These are phyloP conservation scores for Drosophila koepferae DNA, from an alignment of 2,888 invertebrate species.

Conservation along the genomic window DNA sequence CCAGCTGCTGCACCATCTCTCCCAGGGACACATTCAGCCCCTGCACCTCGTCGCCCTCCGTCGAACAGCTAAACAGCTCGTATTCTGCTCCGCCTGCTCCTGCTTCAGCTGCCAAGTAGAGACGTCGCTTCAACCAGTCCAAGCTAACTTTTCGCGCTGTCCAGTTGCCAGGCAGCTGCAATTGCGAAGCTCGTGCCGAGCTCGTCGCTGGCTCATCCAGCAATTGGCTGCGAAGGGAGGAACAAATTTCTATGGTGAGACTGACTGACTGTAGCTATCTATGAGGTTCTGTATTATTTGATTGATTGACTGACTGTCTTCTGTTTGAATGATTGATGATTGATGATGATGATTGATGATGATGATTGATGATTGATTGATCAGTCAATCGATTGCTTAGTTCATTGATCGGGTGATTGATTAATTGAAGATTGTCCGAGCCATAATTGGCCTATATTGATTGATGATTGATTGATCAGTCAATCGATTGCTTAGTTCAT, in stretches of 20 bases:
- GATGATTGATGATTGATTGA: too few relatives aligned
- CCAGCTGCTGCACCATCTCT: conserved; percentile 89
- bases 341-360: too few relatives aligned
- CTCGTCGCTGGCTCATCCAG: conserved; percentile 11
- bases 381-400: too few relatives aligned
- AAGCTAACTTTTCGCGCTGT: conserved; percentile 90
- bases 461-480: background rate
- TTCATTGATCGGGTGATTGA: background rate
- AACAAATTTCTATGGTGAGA: background rate
- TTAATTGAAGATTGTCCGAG: background rate
- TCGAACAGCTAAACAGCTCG: conserved; percentile 38
- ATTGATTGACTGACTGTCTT: background rate
- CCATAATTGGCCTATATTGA: background rate
- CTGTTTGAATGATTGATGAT: too few relatives aligned
- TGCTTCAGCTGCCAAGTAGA: conserved; percentile 92
- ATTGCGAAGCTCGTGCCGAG: conserved; percentile 68
- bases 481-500: background rate
- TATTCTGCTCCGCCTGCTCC: too few relatives aligned
- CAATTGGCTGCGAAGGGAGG: conserved; percentile 13
- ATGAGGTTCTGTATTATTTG: background rate
- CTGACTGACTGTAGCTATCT: too few relatives aligned
- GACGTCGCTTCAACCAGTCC: conserved; percentile 95
- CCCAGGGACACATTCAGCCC: conserved; percentile 7
- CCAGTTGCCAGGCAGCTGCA: conserved; percentile 85
- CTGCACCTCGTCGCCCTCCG: conserved; percentile 22